Evolutionary conservation across 2,113 vertebrate species (phyloP).

Genomic region (Rhabdornis inornatus): DNA sequence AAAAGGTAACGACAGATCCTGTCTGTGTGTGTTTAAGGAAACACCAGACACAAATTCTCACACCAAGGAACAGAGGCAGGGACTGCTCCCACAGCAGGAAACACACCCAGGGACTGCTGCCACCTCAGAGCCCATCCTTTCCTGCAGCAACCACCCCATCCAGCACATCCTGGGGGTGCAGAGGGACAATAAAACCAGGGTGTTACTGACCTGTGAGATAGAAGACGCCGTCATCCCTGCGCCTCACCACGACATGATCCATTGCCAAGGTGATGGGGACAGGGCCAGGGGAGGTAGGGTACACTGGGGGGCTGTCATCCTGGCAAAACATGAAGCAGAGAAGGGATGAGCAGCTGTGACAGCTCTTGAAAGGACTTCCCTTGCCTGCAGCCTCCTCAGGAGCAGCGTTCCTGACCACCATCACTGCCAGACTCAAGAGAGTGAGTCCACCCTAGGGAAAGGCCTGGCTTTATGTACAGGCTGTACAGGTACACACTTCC

Average conservation of each 20-base stretch:
- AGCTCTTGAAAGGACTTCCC: background rate
- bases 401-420: accelerated
- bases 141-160: background rate
- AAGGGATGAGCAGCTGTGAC: background rate
- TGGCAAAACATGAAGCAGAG: slow-evolving; percentile 39
- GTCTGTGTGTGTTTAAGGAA: background rate
- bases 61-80: background rate
- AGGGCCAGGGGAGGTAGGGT: slow-evolving; percentile 88
- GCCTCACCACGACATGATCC: slow-evolving; percentile 81
- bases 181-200: background rate
- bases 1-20: background rate
- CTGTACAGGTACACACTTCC: background rate
- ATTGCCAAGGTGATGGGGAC: slow-evolving; percentile 83
- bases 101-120: background rate
- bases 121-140: background rate
- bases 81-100: background rate
- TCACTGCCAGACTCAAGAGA: background rate
- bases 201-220: slow-evolving; percentile 79
- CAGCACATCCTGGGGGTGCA: background rate
- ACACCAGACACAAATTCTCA: background rate
- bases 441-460: background rate
- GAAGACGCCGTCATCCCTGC: slow-evolving; percentile 86
- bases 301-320: slow-evolving; percentile 88
- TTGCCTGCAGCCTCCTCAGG: background rate
- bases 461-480: background rate